Evolutionary conservation across 2,113 vertebrate genomes (phyloP), one percentile per base, ranked within the genome.

Genomic region (Malaclemys terrapin): DNA sequence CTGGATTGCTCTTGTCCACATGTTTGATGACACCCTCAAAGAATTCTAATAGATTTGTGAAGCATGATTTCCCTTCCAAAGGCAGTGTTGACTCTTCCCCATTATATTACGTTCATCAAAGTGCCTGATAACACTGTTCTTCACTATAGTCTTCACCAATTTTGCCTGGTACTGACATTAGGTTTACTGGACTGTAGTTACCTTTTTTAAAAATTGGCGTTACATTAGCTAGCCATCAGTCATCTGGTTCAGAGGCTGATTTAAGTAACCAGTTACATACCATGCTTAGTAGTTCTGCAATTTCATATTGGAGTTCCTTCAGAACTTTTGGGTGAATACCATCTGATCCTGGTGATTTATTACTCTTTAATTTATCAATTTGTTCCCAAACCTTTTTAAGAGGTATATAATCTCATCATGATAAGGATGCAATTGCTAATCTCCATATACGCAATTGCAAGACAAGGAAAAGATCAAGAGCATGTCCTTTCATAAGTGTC

Each of bases 351-450:
- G 35, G 65, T 38, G 65, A 69, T 16, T 69, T 69, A 19, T 69
- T 65, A 65, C 27, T 69, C 7, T 69, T n/a, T 65, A 65, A 35
- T 35, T 65, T 69, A 69, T 69, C 17, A 69, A 35, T 69, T n/a
- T 69, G 31, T 69, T 65, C 62, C 29, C 6, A 69, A n/a, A n/a
- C 65, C 35, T 20, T 19, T 4, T 69, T 10, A 96, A 89, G 89
- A 95, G 85, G 94, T 87, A 84, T 79, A 82, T 81, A 38, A 76
- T 75, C 49, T 95, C 90, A 49, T 89, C 93, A 89, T 82, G 72
- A 84, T 75, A 80, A 96, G 85, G 93, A 92, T 92, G 86, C 31
- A 91, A 87, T 94, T 95, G 93, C 95, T 95, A 83, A 85, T 95
- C 95, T 89, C 89, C 89, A 84, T 92, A 81, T 75, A 17, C 87